phyloP scores from a whole-genome alignment of 2,888 invertebrate genomes.

The Acleris cristana region DNA sequence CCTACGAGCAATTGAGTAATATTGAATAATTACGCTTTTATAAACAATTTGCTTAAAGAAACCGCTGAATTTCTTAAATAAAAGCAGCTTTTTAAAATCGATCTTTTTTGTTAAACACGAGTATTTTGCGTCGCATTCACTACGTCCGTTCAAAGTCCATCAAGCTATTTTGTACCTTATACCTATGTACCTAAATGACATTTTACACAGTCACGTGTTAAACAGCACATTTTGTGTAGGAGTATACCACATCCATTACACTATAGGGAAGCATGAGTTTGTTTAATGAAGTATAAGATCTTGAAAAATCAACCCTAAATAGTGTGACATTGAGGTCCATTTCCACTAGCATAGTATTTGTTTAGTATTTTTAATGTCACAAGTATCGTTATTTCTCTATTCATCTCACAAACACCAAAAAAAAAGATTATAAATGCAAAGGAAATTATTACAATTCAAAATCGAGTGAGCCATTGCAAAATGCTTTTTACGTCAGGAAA shows the following conservation, averaged over 20 bases:
- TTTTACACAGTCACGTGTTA: conserved; percentile 23
- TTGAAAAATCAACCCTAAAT: conserved; percentile 5
- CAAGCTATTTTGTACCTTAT: conserved; percentile 29
- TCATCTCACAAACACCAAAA: too few relatives aligned
- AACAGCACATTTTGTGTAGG: conserved; percentile 40
- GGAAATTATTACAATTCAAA: too few relatives aligned
- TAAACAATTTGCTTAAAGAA: conserved; percentile 18
- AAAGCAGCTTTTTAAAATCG: conserved; percentile 43
- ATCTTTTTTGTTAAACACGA: conserved; percentile 40
- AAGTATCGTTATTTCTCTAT: neutral
- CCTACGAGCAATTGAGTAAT: conserved; percentile 19
- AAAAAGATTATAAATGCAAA: too few relatives aligned
- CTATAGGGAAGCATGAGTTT: conserved; percentile 52
- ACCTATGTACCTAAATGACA: conserved; percentile 9
- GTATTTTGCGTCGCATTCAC: conserved; percentile 48
- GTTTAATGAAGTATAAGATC: conserved; percentile 56
- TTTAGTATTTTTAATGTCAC: neutral
- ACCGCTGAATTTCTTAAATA: conserved; percentile 41
- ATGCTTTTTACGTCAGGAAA: too few relatives aligned
- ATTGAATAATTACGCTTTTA: conserved; percentile 5
- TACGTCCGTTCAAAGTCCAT: conserved; percentile 6
- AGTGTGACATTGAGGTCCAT: conserved; percentile 17
- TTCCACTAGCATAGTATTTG: neutral
- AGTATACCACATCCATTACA: conserved; percentile 41
- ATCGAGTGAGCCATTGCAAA: too few relatives aligned